Evolutionary conservation across 2,888 invertebrate species (phyloP), one percentile per base, ranked within the genome.

Genomic region (Hydriomena furcata): DNA sequence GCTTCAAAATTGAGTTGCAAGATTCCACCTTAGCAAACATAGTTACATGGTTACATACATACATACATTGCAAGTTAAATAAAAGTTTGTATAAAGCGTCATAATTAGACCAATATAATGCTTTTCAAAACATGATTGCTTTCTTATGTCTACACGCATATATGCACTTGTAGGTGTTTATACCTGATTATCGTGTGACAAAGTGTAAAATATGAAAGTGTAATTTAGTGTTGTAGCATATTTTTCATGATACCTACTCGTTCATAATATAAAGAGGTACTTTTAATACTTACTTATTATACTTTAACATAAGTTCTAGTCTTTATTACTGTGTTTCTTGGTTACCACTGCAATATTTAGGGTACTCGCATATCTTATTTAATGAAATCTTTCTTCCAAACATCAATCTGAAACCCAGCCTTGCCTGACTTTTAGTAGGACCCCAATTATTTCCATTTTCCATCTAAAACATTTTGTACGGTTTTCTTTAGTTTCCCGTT

Each of bases 401-500:
- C 23, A 7, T 43, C 21, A 37, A 32, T 7, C 10, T 50, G 41
- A 24, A 35, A 13, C 28, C 10, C 24, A 7, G 17, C 38, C 13
- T 30, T 27, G 13, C 7, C n/a, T 11, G 13, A 10, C n/a, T 11
- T 25, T 43, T 21, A 12, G 21, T 8, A 10, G 43, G 38, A 43
- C 17, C 30, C 21, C 35, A 43, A 34, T 47, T 31, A 47, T 41
- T 45, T 44, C 12, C 35, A 20, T 24, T 37, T 20, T 31, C 20
- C 13, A 43, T 41, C 17, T 17, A 38, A 37, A 37, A 32, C 37
- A 52, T 47, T 47, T 47, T 28, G 25, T 38, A 24, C 6, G 34
- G 43, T 25, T 49, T 49, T 43, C 40, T 38, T 47, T 34, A 48
- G 52, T 52, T 47, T 52, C 10, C 35, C 46, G 34, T 31, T 30